These are phyloP conservation scores for Leucoptera coffeella DNA, from an alignment of 2,888 invertebrate genomes.

Conservation along the genomic window DNA sequence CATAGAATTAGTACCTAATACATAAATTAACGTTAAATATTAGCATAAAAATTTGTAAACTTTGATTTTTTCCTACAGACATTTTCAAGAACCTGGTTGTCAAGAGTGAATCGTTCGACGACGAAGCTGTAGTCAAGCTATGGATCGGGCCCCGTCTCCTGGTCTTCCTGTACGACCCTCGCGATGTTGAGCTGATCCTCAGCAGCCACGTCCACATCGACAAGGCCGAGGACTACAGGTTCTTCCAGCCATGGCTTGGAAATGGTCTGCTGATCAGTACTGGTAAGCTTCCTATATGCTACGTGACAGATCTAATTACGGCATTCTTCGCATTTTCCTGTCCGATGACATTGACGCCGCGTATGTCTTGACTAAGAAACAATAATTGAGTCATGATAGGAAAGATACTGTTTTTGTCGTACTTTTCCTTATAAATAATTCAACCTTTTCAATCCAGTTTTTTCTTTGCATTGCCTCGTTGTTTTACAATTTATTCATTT, in stretches of 20 bases:
- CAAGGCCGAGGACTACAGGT: constrained; percentile 71
- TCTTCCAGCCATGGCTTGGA: constrained; percentile 81
- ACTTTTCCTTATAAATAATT: too few species aligned
- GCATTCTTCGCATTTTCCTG: too few species aligned
- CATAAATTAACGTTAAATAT: too few species aligned
- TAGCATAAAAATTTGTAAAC: background rate
- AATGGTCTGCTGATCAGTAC: constrained; percentile 76
- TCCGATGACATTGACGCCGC: too few species aligned
- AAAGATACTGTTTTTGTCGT: too few species aligned
- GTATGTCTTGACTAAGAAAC: too few species aligned
- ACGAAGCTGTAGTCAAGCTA: constrained; percentile 52
- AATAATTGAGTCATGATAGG: too few species aligned
- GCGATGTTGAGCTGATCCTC: constrained; percentile 71
- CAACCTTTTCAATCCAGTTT: too few species aligned
- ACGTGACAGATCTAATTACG: too few species aligned
- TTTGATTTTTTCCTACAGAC: constrained; percentile 28
- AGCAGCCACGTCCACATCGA: constrained; percentile 77
- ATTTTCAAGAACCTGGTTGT: constrained; percentile 60
- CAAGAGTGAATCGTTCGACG: constrained; percentile 49
- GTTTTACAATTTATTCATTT: too few species aligned
- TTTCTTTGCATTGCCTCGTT: too few species aligned
- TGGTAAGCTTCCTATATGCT: constrained; percentile 54
- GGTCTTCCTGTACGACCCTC: constrained; percentile 69
- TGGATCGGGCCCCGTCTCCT: constrained; percentile 75
- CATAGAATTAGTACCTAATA: too few species aligned